phyloP scores from a whole-genome alignment of 2,797 vertebrate genomes.

The Sphenopsis melanotis region DNA sequence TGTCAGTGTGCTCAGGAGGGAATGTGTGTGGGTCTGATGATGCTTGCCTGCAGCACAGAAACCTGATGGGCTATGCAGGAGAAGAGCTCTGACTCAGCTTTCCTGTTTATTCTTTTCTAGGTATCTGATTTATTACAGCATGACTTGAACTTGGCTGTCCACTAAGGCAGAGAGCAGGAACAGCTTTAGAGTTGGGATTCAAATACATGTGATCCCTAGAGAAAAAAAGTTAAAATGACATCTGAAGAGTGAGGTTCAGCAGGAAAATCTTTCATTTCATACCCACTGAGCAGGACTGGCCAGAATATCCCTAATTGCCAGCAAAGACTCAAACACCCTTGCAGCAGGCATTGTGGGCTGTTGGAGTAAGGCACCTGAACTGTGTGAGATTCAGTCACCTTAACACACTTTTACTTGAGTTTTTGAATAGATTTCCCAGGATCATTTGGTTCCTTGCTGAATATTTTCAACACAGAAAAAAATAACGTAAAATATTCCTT shows the following conservation, averaged over 20 bases:
- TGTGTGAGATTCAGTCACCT: neutral
- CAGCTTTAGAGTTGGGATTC: neutral
- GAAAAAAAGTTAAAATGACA: neutral
- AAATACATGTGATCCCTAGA: neutral
- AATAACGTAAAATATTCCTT: fast-evolving
- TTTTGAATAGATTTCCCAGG: neutral
- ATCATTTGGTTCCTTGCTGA: neutral
- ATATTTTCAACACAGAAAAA: neutral
- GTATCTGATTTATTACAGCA: neutral
- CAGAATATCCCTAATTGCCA: neutral
- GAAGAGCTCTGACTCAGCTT: neutral
- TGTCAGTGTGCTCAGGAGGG: neutral
- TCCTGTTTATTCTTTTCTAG: neutral
- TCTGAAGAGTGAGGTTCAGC: neutral
- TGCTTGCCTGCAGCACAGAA: neutral
- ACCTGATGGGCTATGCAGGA: neutral
- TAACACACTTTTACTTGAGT: neutral
- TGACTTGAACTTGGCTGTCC: neutral
- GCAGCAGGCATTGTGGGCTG: neutral
- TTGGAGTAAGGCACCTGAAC: neutral
- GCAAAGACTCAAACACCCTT: neutral
- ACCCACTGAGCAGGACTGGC: neutral
- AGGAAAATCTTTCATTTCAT: neutral
- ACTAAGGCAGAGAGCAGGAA: neutral
- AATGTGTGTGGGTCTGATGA: neutral